Evolutionary conservation across 2,797 vertebrate genomes (phyloP).

Genomic region (Calcarius lapponicus): DNA sequence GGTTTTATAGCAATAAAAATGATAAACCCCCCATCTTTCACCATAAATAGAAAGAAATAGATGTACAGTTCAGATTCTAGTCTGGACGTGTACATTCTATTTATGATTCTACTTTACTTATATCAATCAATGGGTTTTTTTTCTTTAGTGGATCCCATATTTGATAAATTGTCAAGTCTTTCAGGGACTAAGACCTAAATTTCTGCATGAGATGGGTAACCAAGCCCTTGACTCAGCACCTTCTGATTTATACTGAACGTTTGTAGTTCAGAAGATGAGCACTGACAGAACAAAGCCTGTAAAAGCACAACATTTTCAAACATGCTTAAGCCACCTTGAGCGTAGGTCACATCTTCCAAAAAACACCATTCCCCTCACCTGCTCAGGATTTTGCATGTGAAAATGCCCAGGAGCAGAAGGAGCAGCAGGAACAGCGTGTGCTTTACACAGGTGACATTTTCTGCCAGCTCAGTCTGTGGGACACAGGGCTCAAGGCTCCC

Average conservation of each 20-base stretch:
- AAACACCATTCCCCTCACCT: neutral
- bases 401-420: neutral
- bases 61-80: neutral
- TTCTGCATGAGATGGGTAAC: neutral
- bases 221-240: neutral
- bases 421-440: neutral
- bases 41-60: conserved; percentile 10
- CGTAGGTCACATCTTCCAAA: neutral
- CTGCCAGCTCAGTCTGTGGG: neutral
- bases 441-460: neutral
- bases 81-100: neutral
- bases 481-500: neutral
- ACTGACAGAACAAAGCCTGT: neutral
- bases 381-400: neutral
- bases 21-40: neutral
- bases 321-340: neutral
- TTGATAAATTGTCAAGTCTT: neutral
- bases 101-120: neutral
- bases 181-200: neutral
- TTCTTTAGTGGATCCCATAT: neutral
- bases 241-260: neutral
- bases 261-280: neutral
- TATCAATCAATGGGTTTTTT: neutral
- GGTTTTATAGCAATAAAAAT: conserved; percentile 8
- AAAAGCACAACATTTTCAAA: neutral